Base-by-base conservation (phyloP, 2,888 invertebrate genomes). In the Amorpha juglandis region DNA sequence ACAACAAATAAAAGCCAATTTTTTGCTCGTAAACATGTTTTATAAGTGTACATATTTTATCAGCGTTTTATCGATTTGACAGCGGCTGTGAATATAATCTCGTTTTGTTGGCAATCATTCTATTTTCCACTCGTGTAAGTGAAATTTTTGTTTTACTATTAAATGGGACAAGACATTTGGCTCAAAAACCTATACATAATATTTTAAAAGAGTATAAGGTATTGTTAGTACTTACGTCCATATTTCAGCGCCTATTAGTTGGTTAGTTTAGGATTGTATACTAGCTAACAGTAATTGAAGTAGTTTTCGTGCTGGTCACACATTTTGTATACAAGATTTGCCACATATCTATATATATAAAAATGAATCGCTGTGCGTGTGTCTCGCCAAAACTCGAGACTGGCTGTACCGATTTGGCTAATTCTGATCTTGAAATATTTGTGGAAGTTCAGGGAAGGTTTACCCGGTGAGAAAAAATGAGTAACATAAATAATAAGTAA, bases 11-110 rank as follows among this genome's bases (percentile, higher is more conserved):
- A 27, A 4, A 1, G 27, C 27, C 27, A 27, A 4, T 27, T 27
- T 27, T 27, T 27, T 27, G 27, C 27, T 27, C 27, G 27, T 16
- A 48, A 6, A 16, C 6, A 48, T 48, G 6, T 16, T n/a, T 4
- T 3, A 27, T 27, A 3, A 27, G 7, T 48, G n/a, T 7, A 48
- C 6, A 7, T 48, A 48, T 16, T 48, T 48, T 35, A 11, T 38
- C 35, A 38, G 55, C 55, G 35, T 38, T 55, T 11, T 0, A 55
- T 35, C 55, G 55, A 55, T 58, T 38, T 16, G 16, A 58, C 38
- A 38, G 38, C 11, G 58, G 58, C 58, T 58, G 58, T 42, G 42
- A 58, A 42, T 9, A n/a, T 50, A 50, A 19, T 58, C 12, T 42
- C 6, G 38, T 38, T 19, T 58, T 6, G 0, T 42, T 19, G 35